These are phyloP conservation scores for Panzeria rudis DNA, from an alignment of 2,888 invertebrate genomes.

Conservation along the genomic window DNA sequence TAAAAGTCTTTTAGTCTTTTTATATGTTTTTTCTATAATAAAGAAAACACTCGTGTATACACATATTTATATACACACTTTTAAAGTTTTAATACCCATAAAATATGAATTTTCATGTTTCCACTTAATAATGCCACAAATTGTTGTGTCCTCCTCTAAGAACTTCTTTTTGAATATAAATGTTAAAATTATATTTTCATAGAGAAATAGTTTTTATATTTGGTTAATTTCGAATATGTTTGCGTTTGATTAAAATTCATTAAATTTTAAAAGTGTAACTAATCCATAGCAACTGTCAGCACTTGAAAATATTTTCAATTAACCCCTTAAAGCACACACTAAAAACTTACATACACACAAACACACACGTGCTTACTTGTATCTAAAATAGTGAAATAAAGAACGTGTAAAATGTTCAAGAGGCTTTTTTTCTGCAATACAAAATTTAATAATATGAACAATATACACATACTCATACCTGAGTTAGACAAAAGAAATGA, in stretches of 20 bases:
- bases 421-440: conserved; percentile 20
- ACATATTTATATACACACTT: neutral
- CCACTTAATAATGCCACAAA: conserved; percentile 71
- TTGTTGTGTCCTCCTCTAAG: conserved; percentile 7
- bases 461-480: conserved; percentile 23
- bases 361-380: conserved; percentile 15
- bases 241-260: conserved; percentile 74
- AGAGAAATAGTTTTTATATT: conserved; percentile 45
- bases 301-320: conserved; percentile 80
- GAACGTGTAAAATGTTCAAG: conserved; percentile 54
- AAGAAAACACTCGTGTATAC: neutral
- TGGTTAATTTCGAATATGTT: conserved; percentile 44
- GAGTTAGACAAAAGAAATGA: conserved; percentile 8
- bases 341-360: neutral
- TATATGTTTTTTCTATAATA: neutral
- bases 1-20: neutral
- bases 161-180: conserved; percentile 41
- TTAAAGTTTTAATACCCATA: conserved; percentile 64
- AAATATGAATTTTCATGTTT: conserved; percentile 72
- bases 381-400: conserved; percentile 40
- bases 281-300: conserved; percentile 80
- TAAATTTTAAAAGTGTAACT: conserved; percentile 79
- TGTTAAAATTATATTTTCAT: conserved; percentile 40
- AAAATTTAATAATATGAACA: conserved; percentile 65
- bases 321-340: conserved; percentile 74